Evolutionary conservation across 2,888 invertebrate species (phyloP), one percentile per base, ranked within the genome.

Genomic region (Callyntrura sp.): DNA sequence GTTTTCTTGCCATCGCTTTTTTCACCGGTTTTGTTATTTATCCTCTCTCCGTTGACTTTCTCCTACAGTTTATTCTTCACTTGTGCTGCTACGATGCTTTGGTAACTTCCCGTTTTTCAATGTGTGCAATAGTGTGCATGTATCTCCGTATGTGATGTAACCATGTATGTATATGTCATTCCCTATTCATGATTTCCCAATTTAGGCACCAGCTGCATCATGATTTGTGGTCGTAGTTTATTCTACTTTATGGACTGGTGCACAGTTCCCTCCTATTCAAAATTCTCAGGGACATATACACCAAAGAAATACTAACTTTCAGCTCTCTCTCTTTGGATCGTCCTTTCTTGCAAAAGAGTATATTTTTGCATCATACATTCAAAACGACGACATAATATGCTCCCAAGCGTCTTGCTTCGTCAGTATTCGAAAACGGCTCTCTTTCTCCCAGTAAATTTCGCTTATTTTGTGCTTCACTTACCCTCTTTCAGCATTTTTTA

Each of bases 121-220:
- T 28, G 68, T n/a, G n/a, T n/a, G n/a, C n/a, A n/a, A n/a, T n/a
- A n/a, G n/a, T n/a, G n/a, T n/a, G n/a, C n/a, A n/a, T n/a, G n/a
- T n/a, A n/a, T n/a, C n/a, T n/a, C n/a, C n/a, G n/a, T n/a, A n/a
- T n/a, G n/a, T n/a, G n/a, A n/a, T n/a, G n/a, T n/a, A n/a, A n/a
- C n/a, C 25, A 48, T 70, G 57, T 70, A 89, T 83, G 76, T 89
- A 81, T 55, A 85, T 89, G 87, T 92, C 90, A 92, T 91, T 92
- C 91, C 87, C 92, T 90, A 92, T 91, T 92, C 92, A 92, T 91
- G 92, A 92, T 92, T 92, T 91, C 87, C 90, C 90, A 92, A 91
- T 91, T 90, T 91, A 87, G 86, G 85, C 87, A 85, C 90, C 91
- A 90, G 91, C 92, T 91, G 91, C 92, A 91, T 90, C 90, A 85